Percentiles rank a stretch among this genome's conserved stretches.
phyloP scores from a whole-genome alignment of 1,140 invertebrate genomes.

The Tenebrio molitor region DNA sequence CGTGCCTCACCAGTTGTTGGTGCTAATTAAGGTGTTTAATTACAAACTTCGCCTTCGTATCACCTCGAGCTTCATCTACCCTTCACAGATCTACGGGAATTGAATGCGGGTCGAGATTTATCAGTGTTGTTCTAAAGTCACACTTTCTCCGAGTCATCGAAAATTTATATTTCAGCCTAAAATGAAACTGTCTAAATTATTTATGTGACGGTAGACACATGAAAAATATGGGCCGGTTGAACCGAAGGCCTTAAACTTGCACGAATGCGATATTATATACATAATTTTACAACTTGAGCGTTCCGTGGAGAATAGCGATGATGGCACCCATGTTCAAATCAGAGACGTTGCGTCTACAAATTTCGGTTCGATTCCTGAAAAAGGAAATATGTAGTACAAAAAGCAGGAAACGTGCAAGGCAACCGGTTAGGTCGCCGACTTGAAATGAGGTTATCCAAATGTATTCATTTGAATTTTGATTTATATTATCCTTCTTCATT shows the following conservation, averaged over 20 bases:
- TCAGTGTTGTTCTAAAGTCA: conserved; percentile 24
- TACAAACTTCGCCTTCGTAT: conserved; percentile 8
- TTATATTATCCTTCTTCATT: conserved; percentile 4
- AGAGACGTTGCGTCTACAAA: not conserved
- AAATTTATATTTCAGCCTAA: conserved; percentile 22
- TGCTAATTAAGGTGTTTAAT: conserved; percentile 33
- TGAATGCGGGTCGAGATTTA: conserved; percentile 13
- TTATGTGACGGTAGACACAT: conserved; percentile 17
- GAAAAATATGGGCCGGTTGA: conserved; percentile 13
- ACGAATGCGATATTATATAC: not conserved
- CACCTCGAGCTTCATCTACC: not conserved
- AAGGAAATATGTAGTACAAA: too few relatives aligned
- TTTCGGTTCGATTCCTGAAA: too few relatives aligned
- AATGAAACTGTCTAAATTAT: conserved; percentile 34
- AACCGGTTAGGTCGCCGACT: conserved; percentile 4
- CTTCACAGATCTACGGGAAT: conserved; percentile 5
- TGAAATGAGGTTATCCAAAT: not conserved
- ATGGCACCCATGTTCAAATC: conserved; percentile 6
- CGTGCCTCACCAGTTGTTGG: conserved; percentile 6
- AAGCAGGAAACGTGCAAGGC: too few relatives aligned
- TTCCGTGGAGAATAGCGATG: not conserved
- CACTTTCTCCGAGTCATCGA: conserved; percentile 5
- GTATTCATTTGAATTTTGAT: conserved; percentile 34
- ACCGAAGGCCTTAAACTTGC: not conserved
- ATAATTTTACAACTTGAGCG: conserved; percentile 11